Evolutionary conservation across 2,888 invertebrate genomes (phyloP).

Genomic region (Actias luna): DNA sequence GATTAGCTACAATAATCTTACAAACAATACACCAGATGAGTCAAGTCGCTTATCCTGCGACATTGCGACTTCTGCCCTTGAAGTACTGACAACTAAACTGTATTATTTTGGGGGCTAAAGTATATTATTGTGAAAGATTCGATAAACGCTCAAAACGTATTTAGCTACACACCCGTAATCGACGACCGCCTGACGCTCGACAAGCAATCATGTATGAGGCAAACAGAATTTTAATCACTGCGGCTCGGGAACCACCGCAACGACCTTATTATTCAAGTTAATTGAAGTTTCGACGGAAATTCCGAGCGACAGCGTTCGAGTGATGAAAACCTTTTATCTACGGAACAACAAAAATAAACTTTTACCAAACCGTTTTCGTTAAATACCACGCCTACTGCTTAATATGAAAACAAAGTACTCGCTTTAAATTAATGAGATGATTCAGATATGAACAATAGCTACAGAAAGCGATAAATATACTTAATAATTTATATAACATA

Average conservation of each 20-base stretch:
- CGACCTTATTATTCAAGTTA: background rate
- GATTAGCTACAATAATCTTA: too few species aligned
- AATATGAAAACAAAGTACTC: background rate
- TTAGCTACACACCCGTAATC: background rate
- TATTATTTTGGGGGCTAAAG: too few species aligned
- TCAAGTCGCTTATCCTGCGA: too few species aligned
- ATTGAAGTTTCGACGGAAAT: background rate
- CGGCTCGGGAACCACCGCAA: background rate
- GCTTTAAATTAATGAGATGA: background rate
- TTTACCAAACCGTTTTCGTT: constrained; percentile 1
- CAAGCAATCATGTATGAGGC: background rate
- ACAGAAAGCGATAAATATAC: too few species aligned
- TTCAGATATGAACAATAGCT: too few species aligned
- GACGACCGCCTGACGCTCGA: background rate
- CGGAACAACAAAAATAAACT: background rate
- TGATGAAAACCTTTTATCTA: background rate
- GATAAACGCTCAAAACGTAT: background rate
- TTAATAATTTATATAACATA: too few species aligned
- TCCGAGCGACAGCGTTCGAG: background rate
- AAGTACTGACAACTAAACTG: too few species aligned
- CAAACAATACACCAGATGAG: too few species aligned
- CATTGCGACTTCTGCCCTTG: too few species aligned
- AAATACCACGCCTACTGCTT: background rate
- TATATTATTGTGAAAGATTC: too few species aligned
- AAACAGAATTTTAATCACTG: constrained; percentile 5